These are phyloP conservation scores for human (Homo sapiens) DNA, from an alignment of 2,113 vertebrate genomes.

Conservation along the genomic window GRCh38 chr20:723001-723500, in stretches of 20 bases:
- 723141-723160: background rate
- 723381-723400: background rate
- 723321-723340: background rate
- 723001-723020: background rate
- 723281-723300: background rate
- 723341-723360: background rate
- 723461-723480: background rate
- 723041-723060: background rate
- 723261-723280: background rate
- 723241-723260: background rate
- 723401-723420: background rate
- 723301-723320: rapidly evolving
- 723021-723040: background rate
- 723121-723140: background rate
- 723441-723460: background rate
- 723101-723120: background rate
- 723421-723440: background rate
- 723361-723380: background rate
- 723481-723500: background rate
- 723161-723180: background rate
- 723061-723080: background rate
- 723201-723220: background rate
- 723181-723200: background rate
- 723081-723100: background rate
- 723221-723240: background rate